Evolutionary conservation across 64 coral and sea anemone species (phyloP).

Genomic region (Stichodactyla mertensii): DNA sequence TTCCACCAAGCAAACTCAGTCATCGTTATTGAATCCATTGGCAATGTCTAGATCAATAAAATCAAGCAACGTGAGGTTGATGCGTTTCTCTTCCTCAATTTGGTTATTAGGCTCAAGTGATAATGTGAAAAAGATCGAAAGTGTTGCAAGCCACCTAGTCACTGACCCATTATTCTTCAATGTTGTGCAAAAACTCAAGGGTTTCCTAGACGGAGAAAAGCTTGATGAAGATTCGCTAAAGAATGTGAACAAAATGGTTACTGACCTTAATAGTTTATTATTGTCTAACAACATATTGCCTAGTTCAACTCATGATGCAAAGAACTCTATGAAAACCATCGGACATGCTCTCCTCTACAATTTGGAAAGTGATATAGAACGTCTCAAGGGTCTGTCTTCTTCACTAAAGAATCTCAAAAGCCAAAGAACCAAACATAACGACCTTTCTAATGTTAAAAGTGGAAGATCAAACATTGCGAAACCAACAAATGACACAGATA

Average conservation of each 20-base stretch:
- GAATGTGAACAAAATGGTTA: neutral
- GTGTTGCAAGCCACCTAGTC: neutral
- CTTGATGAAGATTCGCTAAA: neutral
- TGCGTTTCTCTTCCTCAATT: neutral
- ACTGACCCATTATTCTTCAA: neutral
- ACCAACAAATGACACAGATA: neutral
- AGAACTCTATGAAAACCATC: neutral
- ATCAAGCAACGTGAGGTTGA: neutral
- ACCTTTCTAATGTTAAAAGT: neutral
- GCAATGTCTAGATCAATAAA: neutral
- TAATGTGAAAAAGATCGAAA: neutral
- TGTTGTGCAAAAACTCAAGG: neutral
- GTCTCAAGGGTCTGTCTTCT: neutral
- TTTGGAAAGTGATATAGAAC: neutral
- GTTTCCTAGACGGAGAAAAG: neutral
- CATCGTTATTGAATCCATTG: neutral
- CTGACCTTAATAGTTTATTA: constrained; percentile 3
- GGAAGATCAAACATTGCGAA: neutral
- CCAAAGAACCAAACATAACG: neutral
- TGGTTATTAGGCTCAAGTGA: neutral
- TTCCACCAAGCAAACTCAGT: neutral
- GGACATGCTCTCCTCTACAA: neutral
- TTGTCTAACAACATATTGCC: neutral
- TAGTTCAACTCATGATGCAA: neutral
- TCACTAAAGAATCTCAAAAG: neutral